Conservation (phyloP, 2,797 vertebrate genomes). For the Gymnothorax javanicus region DNA sequence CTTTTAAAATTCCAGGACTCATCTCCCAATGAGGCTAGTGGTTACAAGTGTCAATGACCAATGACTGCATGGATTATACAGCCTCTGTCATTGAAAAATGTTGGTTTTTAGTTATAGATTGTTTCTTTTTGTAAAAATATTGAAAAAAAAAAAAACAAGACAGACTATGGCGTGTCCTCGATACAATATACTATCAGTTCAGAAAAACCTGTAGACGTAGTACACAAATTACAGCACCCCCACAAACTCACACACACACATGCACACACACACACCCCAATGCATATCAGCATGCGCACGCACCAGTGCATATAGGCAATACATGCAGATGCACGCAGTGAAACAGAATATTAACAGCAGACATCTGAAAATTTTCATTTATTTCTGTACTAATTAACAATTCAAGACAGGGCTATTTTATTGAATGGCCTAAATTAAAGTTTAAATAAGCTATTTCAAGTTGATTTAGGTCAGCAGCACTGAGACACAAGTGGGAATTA, state of each 20-base stretch:
- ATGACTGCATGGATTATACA: too few relatives aligned
- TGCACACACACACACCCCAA: neutral
- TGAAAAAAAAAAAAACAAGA: too few relatives aligned
- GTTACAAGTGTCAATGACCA: too few relatives aligned
- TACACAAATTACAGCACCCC: neutral
- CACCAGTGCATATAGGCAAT: neutral
- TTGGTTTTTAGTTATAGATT: too few relatives aligned
- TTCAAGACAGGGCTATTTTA: conserved; percentile 5
- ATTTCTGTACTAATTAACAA: neutral
- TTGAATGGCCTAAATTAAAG: conserved; percentile 3
- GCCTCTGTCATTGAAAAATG: too few relatives aligned
- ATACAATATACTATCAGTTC: neutral
- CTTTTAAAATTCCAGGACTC: too few relatives aligned
- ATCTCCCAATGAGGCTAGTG: too few relatives aligned
- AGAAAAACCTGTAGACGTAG: neutral
- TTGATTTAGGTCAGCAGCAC: conserved; percentile 13
- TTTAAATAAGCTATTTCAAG: conserved; percentile 6
- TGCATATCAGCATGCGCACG: neutral
- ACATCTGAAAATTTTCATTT: neutral
- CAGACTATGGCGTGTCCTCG: too few relatives aligned
- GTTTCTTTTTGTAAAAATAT: too few relatives aligned
- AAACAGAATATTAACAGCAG: neutral
- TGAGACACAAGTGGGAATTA: neutral
- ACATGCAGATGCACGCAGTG: neutral
- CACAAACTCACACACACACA: neutral